Evolutionary conservation across 2,113 vertebrate genomes (phyloP).

Genomic region (Heptranchias perlo): DNA sequence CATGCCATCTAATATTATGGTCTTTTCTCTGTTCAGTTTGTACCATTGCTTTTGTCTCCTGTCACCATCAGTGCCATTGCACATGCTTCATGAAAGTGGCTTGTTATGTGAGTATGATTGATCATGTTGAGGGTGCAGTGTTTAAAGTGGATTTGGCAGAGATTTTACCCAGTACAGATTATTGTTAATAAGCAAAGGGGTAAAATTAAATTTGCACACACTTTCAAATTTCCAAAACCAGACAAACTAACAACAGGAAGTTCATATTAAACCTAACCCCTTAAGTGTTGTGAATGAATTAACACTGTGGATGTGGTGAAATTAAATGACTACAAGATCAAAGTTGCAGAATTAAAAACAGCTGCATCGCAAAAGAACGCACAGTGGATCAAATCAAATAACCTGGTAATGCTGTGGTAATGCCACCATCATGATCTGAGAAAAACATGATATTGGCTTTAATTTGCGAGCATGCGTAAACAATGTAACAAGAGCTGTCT

Average conservation of each 20-base stretch:
- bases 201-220: conserved; percentile 9
- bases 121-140: too few species aligned
- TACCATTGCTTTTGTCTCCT: neutral
- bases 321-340: neutral
- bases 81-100: neutral
- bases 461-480: conserved; percentile 12
- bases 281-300: neutral
- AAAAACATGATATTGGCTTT: conserved; percentile 23
- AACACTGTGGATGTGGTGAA: neutral
- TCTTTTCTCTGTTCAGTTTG: neutral
- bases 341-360: neutral
- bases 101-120: neutral
- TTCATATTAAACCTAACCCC: neutral
- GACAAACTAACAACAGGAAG: neutral
- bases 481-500: neutral
- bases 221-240: neutral
- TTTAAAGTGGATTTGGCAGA: neutral
- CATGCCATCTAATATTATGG: neutral
- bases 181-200: neutral
- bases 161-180: neutral
- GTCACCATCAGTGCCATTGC: neutral
- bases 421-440: conserved; percentile 22
- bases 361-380: neutral
- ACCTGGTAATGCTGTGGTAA: neutral
- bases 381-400: neutral